Evolutionary conservation across 2,113 vertebrate genomes (phyloP).

Genomic region (Bubo scandiacus): DNA sequence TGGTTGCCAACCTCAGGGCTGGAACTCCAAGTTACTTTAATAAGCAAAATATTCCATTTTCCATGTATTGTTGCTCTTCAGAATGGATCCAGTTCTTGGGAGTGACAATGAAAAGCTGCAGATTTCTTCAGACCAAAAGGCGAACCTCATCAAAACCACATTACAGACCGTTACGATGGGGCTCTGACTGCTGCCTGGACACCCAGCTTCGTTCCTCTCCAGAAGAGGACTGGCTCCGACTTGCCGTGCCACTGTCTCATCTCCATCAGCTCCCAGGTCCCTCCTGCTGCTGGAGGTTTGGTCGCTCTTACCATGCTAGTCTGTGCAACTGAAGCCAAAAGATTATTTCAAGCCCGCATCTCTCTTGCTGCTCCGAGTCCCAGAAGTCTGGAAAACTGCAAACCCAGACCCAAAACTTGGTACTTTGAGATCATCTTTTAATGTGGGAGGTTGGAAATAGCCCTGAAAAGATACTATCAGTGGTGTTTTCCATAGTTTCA

Average conservation of each 20-base stretch:
- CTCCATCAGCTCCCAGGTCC: neutral
- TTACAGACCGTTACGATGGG: accelerated
- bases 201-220: neutral
- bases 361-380: neutral
- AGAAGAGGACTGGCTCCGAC: neutral
- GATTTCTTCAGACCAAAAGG: conserved; percentile 3
- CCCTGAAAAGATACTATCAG: conserved; percentile 3
- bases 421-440: neutral
- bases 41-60: conserved; percentile 56
- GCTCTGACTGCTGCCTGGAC: neutral
- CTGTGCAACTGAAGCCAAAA: neutral
- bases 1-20: conserved; percentile 45
- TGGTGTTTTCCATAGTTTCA: neutral
- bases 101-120: neutral
- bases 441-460: neutral
- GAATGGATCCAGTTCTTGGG: neutral
- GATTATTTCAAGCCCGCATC: neutral
- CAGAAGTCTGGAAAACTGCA: neutral
- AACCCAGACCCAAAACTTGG: neutral
- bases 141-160: neutral
- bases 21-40: conserved; percentile 40
- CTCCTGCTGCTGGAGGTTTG: neutral
- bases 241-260: neutral
- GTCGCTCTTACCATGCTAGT: neutral
- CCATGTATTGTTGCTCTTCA: conserved; percentile 33